Percentiles rank a stretch among this genome's conserved stretches.
These are phyloP conservation scores for Alca torda DNA, from an alignment of 2,797 vertebrate species.

Conservation along the genomic window DNA sequence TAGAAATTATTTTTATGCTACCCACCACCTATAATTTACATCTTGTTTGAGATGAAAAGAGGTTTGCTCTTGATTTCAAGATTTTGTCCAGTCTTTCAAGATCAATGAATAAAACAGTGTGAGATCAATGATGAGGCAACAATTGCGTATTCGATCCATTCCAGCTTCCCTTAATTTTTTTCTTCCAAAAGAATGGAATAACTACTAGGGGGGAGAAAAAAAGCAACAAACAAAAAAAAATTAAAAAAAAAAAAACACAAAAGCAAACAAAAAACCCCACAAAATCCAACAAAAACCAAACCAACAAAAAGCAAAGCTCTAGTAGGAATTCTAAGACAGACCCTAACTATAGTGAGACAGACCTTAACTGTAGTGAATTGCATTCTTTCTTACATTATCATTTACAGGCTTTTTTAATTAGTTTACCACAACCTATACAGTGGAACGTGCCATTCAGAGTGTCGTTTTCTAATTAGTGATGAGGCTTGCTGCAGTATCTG, in stretches of 20 bases:
- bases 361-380: neutral
- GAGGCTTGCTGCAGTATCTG: neutral
- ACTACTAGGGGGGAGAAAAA: neutral
- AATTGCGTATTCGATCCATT: neutral
- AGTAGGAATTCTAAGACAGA: neutral
- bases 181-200: neutral
- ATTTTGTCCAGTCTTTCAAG: neutral
- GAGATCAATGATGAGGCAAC: neutral
- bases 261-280: too few relatives aligned
- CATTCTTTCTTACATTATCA: neutral
- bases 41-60: neutral
- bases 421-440: neutral
- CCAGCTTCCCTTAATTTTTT: neutral
- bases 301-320: neutral
- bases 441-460: neutral
- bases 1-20: neutral
- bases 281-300: neutral
- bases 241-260: neutral
- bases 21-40: neutral
- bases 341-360: neutral
- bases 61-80: neutral
- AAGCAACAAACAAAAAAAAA: neutral
- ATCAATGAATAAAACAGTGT: neutral
- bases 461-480: neutral
- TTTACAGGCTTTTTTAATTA: neutral